Evolutionary conservation across 2,888 invertebrate species (phyloP).

Genomic region (Abrostola triplasia): DNA sequence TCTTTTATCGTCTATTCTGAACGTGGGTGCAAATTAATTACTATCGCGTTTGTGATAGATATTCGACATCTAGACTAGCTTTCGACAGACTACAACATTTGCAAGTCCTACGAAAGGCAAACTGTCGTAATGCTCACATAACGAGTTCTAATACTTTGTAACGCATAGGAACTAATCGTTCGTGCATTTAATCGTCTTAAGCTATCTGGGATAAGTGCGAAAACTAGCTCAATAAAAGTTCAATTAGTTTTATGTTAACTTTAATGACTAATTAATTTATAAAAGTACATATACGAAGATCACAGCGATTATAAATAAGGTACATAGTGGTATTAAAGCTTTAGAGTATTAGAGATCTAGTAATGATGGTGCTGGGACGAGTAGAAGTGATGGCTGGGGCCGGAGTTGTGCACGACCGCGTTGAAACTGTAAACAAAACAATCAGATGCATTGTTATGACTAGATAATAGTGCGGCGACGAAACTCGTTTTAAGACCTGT

Average conservation of each 20-base stretch:
- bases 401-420: slow-evolving; percentile 85
- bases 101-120: slow-evolving; percentile 39
- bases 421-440: slow-evolving; percentile 80
- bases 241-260: slow-evolving; percentile 46
- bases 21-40: slow-evolving; percentile 47
- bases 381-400: slow-evolving; percentile 82
- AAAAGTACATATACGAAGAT: slow-evolving; percentile 68
- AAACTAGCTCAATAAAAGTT: slow-evolving; percentile 11
- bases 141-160: slow-evolving; percentile 48
- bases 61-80: slow-evolving; percentile 57
- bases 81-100: slow-evolving; percentile 53
- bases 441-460: slow-evolving; percentile 45
- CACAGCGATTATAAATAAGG: slow-evolving; percentile 76
- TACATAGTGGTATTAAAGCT: slow-evolving; percentile 61
- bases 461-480: slow-evolving; percentile 28
- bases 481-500: slow-evolving; percentile 55
- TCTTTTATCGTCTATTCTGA: slow-evolving; percentile 17
- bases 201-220: neutral
- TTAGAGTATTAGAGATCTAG: slow-evolving; percentile 60
- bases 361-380: slow-evolving; percentile 80
- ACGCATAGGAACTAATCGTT: slow-evolving; percentile 13
- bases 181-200: slow-evolving; percentile 19
- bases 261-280: slow-evolving; percentile 64
- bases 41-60: slow-evolving; percentile 50
- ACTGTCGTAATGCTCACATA: slow-evolving; percentile 48